Conservation (phyloP, 2,113 vertebrate species). For the Cheirogaleus medius region DNA sequence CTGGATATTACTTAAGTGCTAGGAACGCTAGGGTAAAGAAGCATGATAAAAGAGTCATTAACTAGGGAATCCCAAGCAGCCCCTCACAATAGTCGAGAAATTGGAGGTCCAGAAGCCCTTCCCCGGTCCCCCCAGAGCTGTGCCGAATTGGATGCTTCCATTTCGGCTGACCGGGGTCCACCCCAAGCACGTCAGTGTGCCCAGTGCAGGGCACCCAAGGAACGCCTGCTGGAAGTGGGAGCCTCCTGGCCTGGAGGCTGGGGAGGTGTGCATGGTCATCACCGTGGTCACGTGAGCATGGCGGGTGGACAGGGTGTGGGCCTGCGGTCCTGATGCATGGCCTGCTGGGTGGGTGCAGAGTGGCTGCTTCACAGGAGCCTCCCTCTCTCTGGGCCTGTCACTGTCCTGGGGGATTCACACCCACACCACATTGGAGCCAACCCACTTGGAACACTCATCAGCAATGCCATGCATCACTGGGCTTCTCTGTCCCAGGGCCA, state of each 20-base stretch:
- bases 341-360: neutral
- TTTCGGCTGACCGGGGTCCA: neutral
- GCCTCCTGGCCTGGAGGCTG: neutral
- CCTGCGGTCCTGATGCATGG: neutral
- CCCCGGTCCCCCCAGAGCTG: neutral
- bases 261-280: accelerated
- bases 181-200: neutral
- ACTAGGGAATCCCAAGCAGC: neutral
- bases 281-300: neutral
- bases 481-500: neutral
- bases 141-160: neutral
- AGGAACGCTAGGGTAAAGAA: neutral
- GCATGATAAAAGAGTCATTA: neutral
- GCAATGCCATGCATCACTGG: neutral
- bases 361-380: neutral
- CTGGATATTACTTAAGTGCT: neutral
- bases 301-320: neutral
- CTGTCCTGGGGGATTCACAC: neutral
- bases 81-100: neutral
- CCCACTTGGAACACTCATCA: neutral
- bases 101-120: neutral
- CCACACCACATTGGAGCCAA: too few relatives aligned
- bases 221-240: accelerated
- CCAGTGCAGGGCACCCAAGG: neutral
- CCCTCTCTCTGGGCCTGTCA: too few relatives aligned